Percentiles rank a stretch among this genome's conserved stretches.
These are phyloP conservation scores for Aplodontia rufa DNA, from an alignment of 2,113 vertebrate genomes.

Conservation along the genomic window DNA sequence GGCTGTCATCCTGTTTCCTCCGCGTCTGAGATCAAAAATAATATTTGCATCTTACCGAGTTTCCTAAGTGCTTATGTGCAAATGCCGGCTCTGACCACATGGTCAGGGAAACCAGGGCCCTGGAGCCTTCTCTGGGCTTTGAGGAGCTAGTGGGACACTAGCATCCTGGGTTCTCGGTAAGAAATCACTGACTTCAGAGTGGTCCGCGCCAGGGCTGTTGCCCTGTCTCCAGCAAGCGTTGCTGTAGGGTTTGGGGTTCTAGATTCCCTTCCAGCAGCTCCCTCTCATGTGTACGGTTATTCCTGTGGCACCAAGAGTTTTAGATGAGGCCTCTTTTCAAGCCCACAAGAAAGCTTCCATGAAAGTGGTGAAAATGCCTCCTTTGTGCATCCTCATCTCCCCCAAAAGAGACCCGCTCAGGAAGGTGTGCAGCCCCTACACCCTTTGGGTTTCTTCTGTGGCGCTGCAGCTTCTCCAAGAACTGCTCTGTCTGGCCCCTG, in stretches of 20 bases:
- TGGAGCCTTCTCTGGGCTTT: neutral
- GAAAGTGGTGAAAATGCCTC: neutral
- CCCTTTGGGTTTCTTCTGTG: neutral
- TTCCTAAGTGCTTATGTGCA: neutral
- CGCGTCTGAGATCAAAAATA: neutral
- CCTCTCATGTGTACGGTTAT: fast-evolving
- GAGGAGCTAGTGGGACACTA: neutral
- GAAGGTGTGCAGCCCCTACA: fast-evolving
- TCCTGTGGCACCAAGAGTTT: neutral
- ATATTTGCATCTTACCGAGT: neutral
- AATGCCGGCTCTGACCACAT: neutral
- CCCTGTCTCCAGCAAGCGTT: neutral
- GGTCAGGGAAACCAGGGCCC: neutral
- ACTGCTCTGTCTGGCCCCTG: neutral
- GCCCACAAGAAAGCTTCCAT: fast-evolving
- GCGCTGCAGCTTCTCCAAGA: neutral
- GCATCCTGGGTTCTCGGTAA: fast-evolving
- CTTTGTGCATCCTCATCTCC: fast-evolving
- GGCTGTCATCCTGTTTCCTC: slow-evolving; percentile 10
- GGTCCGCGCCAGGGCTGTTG: fast-evolving
- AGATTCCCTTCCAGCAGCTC: neutral
- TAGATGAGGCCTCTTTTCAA: neutral
- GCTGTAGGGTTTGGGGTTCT: neutral
- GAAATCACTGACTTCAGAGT: fast-evolving
- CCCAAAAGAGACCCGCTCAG: fast-evolving